Percentiles rank a stretch among this genome's conserved stretches.
Evolutionary conservation across 2,797 vertebrate genomes (phyloP).

Genomic region (Propithecus perrieri): DNA sequence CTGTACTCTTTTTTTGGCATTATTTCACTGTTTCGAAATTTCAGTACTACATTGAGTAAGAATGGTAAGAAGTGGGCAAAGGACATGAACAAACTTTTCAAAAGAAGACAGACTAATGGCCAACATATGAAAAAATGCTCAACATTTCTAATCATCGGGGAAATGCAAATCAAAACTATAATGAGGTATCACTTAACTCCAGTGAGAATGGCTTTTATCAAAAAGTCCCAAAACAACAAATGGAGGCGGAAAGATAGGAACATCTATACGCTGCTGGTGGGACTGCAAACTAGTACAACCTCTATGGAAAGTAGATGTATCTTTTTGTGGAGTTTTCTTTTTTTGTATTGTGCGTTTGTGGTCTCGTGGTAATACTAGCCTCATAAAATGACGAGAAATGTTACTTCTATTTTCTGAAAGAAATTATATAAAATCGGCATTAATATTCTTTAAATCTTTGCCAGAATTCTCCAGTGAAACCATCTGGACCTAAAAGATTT

Average conservation of each 20-base stretch:
- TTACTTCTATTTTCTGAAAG: background rate
- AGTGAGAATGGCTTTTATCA: too few relatives aligned
- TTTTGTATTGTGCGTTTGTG: background rate
- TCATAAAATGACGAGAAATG: background rate
- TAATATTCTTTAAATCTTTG: background rate
- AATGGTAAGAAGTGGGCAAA: background rate
- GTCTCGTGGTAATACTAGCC: background rate
- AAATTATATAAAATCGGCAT: background rate
- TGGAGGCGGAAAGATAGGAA: too few relatives aligned
- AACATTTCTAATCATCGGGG: too few relatives aligned
- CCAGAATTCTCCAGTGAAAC: background rate
- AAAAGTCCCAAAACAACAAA: too few relatives aligned
- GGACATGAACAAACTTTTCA: too few relatives aligned
- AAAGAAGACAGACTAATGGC: too few relatives aligned
- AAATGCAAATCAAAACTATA: too few relatives aligned
- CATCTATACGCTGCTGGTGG: too few relatives aligned
- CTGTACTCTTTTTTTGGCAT: background rate
- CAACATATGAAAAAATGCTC: too few relatives aligned
- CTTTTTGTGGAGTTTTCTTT: background rate
- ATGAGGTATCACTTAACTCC: too few relatives aligned
- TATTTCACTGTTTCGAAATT: background rate
- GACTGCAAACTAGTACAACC: too few relatives aligned
- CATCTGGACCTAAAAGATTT: background rate
- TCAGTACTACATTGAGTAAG: background rate
- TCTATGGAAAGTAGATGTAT: too few relatives aligned